These are phyloP conservation scores for Myotis vivesi DNA, from an alignment of 2,797 vertebrate genomes.

Conservation along the genomic window DNA sequence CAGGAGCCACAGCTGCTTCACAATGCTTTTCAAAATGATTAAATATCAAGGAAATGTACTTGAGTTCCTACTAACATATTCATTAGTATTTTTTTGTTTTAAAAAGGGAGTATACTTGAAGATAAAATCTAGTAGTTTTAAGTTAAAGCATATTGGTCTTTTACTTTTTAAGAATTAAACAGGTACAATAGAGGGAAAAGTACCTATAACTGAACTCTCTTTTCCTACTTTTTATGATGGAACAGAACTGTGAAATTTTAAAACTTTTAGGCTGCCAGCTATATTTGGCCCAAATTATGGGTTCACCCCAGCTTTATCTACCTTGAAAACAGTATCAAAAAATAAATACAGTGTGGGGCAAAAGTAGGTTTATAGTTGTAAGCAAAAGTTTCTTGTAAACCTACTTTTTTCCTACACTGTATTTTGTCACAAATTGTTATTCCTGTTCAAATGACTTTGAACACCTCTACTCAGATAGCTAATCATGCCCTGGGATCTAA, in stretches of 20 bases:
- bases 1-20: not conserved
- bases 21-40: conserved; percentile 1
- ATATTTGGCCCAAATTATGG: not conserved
- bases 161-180: conserved; percentile 41
- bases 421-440: conserved; percentile 27
- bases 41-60: conserved; percentile 22
- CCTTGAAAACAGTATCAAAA: conserved; percentile 27
- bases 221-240: conserved; percentile 1
- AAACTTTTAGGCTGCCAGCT: not conserved
- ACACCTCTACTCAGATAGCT: not conserved
- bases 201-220: not conserved
- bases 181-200: not conserved
- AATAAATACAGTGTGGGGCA: not conserved
- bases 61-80: not conserved
- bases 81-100: not conserved
- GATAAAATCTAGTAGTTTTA: conserved; percentile 43
- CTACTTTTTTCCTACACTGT: not conserved
- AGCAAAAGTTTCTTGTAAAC: not conserved
- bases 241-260: not conserved
- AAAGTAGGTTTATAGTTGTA: not conserved
- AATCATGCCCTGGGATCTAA: not conserved
- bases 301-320: not conserved
- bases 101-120: conserved; percentile 3
- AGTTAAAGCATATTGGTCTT: not conserved
- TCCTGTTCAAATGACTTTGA: conserved; percentile 20